Evolutionary conservation across 2,888 invertebrate species (phyloP), one percentile per base, ranked within the genome.

Genomic region (Phaonia tiefii): DNA sequence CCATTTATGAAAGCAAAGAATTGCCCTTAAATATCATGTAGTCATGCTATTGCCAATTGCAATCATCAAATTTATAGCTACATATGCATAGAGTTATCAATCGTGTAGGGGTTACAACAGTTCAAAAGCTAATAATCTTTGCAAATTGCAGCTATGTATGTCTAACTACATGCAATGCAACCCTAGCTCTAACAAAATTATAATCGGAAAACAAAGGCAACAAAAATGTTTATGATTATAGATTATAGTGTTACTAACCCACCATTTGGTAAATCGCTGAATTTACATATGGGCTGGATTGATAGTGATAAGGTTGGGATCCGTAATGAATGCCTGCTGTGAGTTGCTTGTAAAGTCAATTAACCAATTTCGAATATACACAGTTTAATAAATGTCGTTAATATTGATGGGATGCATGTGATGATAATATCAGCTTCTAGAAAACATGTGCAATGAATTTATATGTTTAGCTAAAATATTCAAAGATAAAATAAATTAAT

Each of bases 161-260:
- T n/a, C n/a, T n/a, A n/a, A n/a, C n/a, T 31, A 31, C 31, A 31
- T 31, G 31, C 31, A 31, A 31, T 31, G 3, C 31, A 31, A 31
- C 31, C 8, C 8, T 5, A 31, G 31, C 31, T 31, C 31, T 31
- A 31, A 5, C 31, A 31, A 31, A 31, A 31, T 31, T 25, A 25
- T 54, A 25, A 54, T 54, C 54, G 10, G 25, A 54, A 54, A 54
- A 54, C 22, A 54, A 31, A 31, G 31, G 4, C 4, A 31, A 31
- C 31, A 5, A 31, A 5, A 5, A 31, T 5, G 3, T 8, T 3
- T 31, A 31, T 31, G 31, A 54, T 22, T 20, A 49, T 54, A 22
- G 13, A 54, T 54, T 54, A 54, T 54, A 54, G 25, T 54, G 54
- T 54, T 54, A 54, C 54, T 54, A 54, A 54, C 54, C 54, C 54